These are phyloP conservation scores for Lepidothrix coronata DNA, from an alignment of 2,113 vertebrate species.

Conservation along the genomic window DNA sequence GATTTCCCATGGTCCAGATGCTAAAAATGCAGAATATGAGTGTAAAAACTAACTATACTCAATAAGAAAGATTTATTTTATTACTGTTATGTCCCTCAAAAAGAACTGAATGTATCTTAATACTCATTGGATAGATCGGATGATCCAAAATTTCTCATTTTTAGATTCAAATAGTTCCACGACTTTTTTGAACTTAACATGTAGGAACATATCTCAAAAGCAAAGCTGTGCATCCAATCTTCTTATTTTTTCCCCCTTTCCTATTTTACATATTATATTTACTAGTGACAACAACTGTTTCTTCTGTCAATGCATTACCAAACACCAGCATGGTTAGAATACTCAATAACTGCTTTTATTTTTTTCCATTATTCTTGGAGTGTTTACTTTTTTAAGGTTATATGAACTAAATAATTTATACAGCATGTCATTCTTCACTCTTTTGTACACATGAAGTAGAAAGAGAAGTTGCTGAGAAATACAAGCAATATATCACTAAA, in stretches of 20 bases:
- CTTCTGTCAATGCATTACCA: neutral
- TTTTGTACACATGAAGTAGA: neutral
- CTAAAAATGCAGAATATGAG: neutral
- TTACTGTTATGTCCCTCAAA: neutral
- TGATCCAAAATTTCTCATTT: neutral
- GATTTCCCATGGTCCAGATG: neutral
- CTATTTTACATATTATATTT: neutral
- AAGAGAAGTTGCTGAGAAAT: neutral
- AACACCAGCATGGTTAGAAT: neutral
- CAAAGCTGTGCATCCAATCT: neutral
- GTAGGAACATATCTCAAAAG: neutral
- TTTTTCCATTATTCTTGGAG: neutral
- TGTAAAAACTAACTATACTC: neutral
- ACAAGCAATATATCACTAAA: neutral
- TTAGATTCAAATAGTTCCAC: neutral
- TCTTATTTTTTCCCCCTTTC: neutral
- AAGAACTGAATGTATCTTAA: neutral
- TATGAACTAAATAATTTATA: neutral
- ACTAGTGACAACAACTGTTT: neutral
- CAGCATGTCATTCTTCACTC: neutral
- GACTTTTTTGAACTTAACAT: neutral
- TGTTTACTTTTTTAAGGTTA: neutral
- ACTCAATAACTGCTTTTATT: neutral
- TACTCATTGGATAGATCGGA: neutral
- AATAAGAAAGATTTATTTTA: neutral